Evolutionary conservation across 2,888 invertebrate genomes (phyloP).

Genomic region (Drosophila dives): DNA sequence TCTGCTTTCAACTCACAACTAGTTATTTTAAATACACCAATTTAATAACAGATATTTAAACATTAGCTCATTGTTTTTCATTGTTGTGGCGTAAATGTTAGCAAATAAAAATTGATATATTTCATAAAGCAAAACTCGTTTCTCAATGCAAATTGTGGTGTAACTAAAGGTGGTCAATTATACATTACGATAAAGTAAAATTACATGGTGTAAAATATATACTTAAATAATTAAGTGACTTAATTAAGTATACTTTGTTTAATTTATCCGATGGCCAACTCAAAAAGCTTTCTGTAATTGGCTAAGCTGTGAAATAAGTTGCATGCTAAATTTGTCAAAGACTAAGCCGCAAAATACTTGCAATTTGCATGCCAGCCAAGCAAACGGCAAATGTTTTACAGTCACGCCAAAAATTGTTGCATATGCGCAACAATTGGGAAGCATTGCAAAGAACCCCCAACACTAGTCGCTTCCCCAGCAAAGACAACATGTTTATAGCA

Average conservation of each 20-base stretch:
- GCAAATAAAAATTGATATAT: not conserved
- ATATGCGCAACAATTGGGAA: constrained; percentile 57
- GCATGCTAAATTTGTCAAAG: constrained; percentile 30
- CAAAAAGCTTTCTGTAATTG: constrained; percentile 8
- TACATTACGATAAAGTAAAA: not conserved
- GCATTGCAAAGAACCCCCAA: not conserved
- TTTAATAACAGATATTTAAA: not conserved
- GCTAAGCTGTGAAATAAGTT: constrained; percentile 5
- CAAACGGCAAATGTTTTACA: constrained; percentile 10
- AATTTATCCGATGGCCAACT: not conserved
- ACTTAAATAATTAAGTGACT: not conserved
- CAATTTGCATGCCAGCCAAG: constrained; percentile 8
- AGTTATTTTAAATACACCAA: not conserved
- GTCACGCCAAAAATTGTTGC: constrained; percentile 72
- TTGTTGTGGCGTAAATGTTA: not conserved
- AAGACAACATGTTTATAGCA: constrained; percentile 37
- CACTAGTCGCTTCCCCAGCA: constrained; percentile 28
- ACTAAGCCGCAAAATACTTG: constrained; percentile 32
- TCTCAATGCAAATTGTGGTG: not conserved
- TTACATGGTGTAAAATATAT: not conserved
- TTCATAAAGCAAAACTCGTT: not conserved
- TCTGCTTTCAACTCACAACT: not conserved
- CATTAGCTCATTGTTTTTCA: not conserved
- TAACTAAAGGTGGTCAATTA: not conserved
- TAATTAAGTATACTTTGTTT: not conserved